Evolutionary conservation across 2,797 vertebrate species (phyloP), one percentile per base, ranked within the genome.

Genomic region (Hephaestus fuliginosus): DNA sequence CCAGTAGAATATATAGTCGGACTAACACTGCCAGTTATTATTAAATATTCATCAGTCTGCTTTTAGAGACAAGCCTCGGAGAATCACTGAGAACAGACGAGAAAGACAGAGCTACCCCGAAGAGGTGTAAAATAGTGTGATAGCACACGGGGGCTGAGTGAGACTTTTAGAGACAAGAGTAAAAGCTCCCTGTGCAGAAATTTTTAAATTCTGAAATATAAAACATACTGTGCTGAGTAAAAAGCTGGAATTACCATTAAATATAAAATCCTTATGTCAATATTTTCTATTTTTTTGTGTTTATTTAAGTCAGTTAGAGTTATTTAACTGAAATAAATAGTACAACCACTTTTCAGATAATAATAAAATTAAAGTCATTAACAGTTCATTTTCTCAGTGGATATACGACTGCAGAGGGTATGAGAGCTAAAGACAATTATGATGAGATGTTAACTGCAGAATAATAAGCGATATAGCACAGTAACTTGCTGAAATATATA

Each of bases 11-110:
- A 66, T 70, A 81, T 70, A 68, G 57, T 55, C 62, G 76, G 78
- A 58, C 68, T 61, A 65, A 57, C 46, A 62, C 76, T 83, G 74
- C 72, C 74, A 80, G 81, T 80, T 66, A 71, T 15, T 72, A 89
- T 93, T 74, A 92, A 93, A 91, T 92, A 93, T 94, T 92, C 71
- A 92, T 89, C 25, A 76, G 76, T 55, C 76, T 76, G 77, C 84
- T 88, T 89, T 91, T 81, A 90, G 81, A 88, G 78, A 74, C 46
- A 39, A 91, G 75, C 55, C 63, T 80, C 53, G 71, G 70, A 87
- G 84, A 87, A 78, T 62, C 64, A 56, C 39, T 48, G 63, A 25
- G 78, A 78, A 65, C 55, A 74, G 52, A 78, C 1, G 51, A 80
- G 68, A 77, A 39, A 60, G 72, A 77, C 43, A n/a, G 30, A 76